Evolutionary conservation across 2,888 invertebrate species (phyloP), one percentile per base, ranked within the genome.

Genomic region (Drosophila kanekoi): DNA sequence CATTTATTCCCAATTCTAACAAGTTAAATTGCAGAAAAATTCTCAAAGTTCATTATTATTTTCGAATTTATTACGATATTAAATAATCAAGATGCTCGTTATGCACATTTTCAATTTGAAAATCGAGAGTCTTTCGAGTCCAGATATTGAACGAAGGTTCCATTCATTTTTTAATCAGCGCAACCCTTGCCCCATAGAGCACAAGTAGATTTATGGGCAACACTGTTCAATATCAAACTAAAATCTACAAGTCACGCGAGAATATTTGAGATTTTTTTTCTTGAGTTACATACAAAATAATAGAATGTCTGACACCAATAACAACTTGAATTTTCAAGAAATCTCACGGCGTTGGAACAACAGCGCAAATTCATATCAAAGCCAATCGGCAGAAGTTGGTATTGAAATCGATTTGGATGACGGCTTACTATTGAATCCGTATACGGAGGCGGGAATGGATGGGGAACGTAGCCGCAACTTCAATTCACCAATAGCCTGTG

Each of bases 271-370:
- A 23, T 11, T 14, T n/a, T 38, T 56, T 43, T 35, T 35, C 44
- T 54, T 23, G 35, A 44, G 20, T 20, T 51, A 16, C 9, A 37
- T 33, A 40, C 9, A 16, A 9, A 20, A 32, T 32, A 32, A n/a
- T 5, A 65, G 0, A 53, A 71, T 71, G 71, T 28, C 69, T 13
- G 49, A 59, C 9, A 10, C 6, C 0, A 67, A 58, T 11, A 23
- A 49, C 10, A 52, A 43, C 16, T 32, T 28, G 0, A 65, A 28
- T 38, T 10, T 10, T 11, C 38, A 11, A n/a, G 18, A 62, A 2
- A 33, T 14, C 33, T 18, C 47, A 13, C 33, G 13, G 9, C 6
- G 11, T 16, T 45, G 28, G 45, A 5, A 13, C 1, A 38, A 41
- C 13, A 6, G 5, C 4, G 18, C 20, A 6, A 13, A 20, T 40